Percentiles rank a stretch among this genome's conserved stretches.
Conservation (phyloP, 1,140 invertebrate genomes). For the Proales similis region DNA sequence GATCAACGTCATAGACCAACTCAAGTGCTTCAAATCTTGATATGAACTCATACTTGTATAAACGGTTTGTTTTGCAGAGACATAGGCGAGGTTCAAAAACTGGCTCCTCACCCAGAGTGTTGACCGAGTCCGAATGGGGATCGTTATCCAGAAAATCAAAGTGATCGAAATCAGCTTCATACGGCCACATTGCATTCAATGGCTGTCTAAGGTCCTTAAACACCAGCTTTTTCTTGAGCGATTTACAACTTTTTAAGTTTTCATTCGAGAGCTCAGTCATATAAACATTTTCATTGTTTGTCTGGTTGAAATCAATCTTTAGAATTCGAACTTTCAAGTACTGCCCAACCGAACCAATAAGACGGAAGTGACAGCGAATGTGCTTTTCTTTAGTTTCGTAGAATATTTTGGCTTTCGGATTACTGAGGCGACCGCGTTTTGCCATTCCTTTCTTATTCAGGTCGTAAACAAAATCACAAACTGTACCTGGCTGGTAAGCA, state of each 20-base stretch:
- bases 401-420: constrained; percentile 35
- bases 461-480: constrained; percentile 34
- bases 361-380: constrained; percentile 7
- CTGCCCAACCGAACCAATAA: constrained; percentile 2
- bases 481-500: constrained; percentile 3
- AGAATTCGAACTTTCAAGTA: constrained; percentile 4
- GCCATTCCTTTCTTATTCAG: neutral
- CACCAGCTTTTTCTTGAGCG: constrained; percentile 16
- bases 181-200: neutral
- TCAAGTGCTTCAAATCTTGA: constrained; percentile 31
- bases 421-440: neutral
- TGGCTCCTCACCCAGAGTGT: neutral
- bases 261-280: neutral
- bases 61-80: constrained; percentile 13
- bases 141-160: neutral
- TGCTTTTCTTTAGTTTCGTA: constrained; percentile 17
- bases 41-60: constrained; percentile 3
- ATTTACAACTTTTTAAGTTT: too few relatives aligned
- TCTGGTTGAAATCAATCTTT: neutral
- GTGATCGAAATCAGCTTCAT: neutral
- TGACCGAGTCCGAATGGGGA: neutral
- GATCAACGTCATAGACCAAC: constrained; percentile 4
- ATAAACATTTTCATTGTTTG: constrained; percentile 18
- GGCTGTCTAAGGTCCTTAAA: constrained; percentile 5
- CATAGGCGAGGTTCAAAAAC: constrained; percentile 15